Conservation (phyloP, 2,797 vertebrate genomes). For the Lates japonicus region DNA sequence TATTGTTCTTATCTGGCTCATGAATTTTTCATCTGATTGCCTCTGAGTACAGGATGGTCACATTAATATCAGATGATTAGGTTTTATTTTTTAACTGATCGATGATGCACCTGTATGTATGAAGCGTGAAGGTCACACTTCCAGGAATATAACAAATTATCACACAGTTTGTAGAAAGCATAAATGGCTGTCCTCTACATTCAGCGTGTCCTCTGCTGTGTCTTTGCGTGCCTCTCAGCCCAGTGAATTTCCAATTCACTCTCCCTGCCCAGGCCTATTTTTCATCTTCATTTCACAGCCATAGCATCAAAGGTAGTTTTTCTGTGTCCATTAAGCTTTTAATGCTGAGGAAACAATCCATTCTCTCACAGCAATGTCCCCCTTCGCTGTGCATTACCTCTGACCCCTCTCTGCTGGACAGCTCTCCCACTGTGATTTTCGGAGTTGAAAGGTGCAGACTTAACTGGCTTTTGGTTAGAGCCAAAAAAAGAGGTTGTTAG, state of each 20-base stretch:
- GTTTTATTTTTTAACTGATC: conserved; percentile 8
- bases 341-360: conserved; percentile 70
- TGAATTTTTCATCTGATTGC: conserved; percentile 18
- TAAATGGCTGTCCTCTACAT: conserved; percentile 24
- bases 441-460: conserved; percentile 59
- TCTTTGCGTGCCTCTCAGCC: conserved; percentile 17
- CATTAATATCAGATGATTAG: conserved; percentile 25
- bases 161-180: conserved; percentile 26
- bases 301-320: conserved; percentile 65
- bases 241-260: conserved; percentile 45
- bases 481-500: conserved; percentile 26
- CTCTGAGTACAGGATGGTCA: conserved; percentile 7
- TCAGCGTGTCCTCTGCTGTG: conserved; percentile 47
- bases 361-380: conserved; percentile 54
- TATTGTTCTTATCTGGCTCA: conserved; percentile 3
- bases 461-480: conserved; percentile 47
- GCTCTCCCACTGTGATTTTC: conserved; percentile 56
- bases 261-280: conserved; percentile 49
- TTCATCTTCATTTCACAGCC: conserved; percentile 65
- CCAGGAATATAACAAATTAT: conserved; percentile 26
- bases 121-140: conserved; percentile 28
- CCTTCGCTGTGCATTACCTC: conserved; percentile 61
- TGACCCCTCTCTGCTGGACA: conserved; percentile 57
- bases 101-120: background rate
- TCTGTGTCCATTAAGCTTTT: conserved; percentile 74